Percentiles rank a stretch among this genome's conserved stretches.
Evolutionary conservation across 1,140 invertebrate species (phyloP).

Genomic region (Megalopta genalis): DNA sequence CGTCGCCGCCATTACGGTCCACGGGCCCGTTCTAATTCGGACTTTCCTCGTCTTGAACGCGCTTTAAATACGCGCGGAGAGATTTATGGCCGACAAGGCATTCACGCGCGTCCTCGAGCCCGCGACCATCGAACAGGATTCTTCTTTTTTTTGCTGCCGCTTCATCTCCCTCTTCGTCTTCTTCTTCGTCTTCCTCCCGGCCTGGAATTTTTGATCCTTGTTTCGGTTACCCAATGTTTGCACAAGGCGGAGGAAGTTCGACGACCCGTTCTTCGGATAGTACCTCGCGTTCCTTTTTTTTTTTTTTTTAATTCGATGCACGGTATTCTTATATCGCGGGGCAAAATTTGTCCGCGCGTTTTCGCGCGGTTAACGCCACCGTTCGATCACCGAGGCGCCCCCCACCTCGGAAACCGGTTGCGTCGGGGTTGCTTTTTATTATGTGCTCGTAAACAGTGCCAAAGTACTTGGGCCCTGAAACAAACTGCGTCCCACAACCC

Average conservation of each 20-base stretch:
- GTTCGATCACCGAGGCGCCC: slow-evolving; percentile 28
- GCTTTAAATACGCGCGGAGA: slow-evolving; percentile 11
- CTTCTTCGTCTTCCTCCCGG: too few relatives aligned
- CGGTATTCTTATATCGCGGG: neutral
- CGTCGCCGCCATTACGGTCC: neutral
- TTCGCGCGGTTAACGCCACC: slow-evolving; percentile 13
- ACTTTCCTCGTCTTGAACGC: neutral
- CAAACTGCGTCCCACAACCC: neutral
- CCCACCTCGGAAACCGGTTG: slow-evolving; percentile 57
- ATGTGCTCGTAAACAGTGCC: slow-evolving; percentile 9
- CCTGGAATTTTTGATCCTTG: neutral
- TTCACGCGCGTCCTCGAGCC: neutral
- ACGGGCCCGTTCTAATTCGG: neutral
- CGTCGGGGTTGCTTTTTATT: slow-evolving; percentile 45
- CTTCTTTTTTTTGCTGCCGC: too few relatives aligned
- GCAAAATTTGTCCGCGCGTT: slow-evolving; percentile 47
- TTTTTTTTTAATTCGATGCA: neutral
- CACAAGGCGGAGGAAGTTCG: slow-evolving; percentile 24
- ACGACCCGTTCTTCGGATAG: slow-evolving; percentile 10
- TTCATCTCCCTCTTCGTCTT: too few relatives aligned
- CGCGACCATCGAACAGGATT: neutral
- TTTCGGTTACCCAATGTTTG: neutral
- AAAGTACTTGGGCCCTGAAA: neutral
- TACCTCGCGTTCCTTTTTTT: too few relatives aligned
- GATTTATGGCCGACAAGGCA: neutral